Evolutionary conservation across 2,113 vertebrate species (phyloP), one percentile per base, ranked within the genome.

Genomic region (Alosa alosa): DNA sequence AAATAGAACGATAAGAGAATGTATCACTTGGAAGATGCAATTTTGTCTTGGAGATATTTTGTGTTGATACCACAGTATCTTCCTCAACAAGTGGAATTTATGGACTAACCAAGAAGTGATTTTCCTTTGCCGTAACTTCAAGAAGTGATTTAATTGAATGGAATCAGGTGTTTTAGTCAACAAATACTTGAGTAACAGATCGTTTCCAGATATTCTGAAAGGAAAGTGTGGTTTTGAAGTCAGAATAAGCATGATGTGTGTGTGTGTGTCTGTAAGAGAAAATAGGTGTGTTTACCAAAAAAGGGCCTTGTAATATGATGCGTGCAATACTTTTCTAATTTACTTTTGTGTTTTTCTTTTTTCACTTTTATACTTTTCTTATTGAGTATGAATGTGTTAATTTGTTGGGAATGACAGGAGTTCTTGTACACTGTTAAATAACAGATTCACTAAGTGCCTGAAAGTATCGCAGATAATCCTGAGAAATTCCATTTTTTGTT

Each of bases 301-400:
- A 83, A 88, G 31, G 55, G 55, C 55, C 85, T 83, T 88, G 81
- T 85, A 86, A 86, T 39, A 78, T 85, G 55, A 92, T 83, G 89
- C 86, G 83, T 90, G 90, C 86, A 86, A 89, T 87, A 92, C 46
- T 93, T 93, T 91, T 90, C 86, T 91, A 89, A 87, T 49, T 83
- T 9, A 8, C 36, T 82, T 89, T 86, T 60, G 55, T 60, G 55
- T 60, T 88, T 83, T 64, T 86, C 89, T 47, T 93, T 94, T 94
- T 93, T 90, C 93, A 95, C 93, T 95, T 96, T 96, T 95, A 93
- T 96, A 95, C 90, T 81, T 88, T 92, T 88, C 82, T 88, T 87
- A 89, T 88, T 89, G 87, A 55, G 45, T 82, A 86, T 82, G 87
- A 89, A 88, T 85, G 13, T 83, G 75, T 83, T 91, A 4, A 8